phyloP scores from a whole-genome alignment of 2,113 vertebrate species.

The Formicarius rufipectus region DNA sequence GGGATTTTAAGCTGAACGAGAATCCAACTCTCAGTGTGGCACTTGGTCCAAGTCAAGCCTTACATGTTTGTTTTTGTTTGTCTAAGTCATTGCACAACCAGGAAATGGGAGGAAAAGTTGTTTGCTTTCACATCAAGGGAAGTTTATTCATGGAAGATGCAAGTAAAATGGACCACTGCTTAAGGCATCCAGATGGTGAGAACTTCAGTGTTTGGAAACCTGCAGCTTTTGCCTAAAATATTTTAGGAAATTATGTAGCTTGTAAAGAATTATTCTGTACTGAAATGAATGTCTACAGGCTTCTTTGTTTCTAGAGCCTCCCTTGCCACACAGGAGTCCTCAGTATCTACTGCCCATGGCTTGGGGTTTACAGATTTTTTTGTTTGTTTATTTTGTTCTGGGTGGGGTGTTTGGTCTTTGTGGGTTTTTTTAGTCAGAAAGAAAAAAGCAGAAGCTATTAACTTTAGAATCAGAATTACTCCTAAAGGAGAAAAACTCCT shows the following conservation, averaged over 20 bases:
- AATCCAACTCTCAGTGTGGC: background rate
- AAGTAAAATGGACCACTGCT: conserved; percentile 27
- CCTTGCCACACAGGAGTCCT: background rate
- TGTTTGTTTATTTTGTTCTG: background rate
- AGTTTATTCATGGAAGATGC: conserved; percentile 29
- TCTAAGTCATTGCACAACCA: conserved; percentile 14
- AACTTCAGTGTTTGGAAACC: conserved; percentile 6
- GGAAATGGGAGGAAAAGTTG: conserved; percentile 36
- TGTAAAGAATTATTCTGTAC: background rate
- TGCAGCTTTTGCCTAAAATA: background rate
- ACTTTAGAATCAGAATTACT: background rate
- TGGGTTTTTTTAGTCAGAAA: background rate
- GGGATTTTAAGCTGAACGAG: background rate
- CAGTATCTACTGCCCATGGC: background rate
- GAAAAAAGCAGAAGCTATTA: background rate
- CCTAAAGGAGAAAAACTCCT: background rate
- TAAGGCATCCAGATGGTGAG: background rate
- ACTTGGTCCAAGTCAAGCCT: background rate
- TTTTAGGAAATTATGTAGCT: conserved; percentile 20
- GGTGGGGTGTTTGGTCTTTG: background rate
- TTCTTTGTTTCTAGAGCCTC: background rate
- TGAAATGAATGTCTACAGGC: background rate
- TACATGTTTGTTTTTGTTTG: conserved; percentile 32
- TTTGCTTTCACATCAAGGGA: conserved; percentile 38
- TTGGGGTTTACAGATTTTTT: background rate